phyloP scores from a whole-genome alignment of 1,140 invertebrate species.

The Cotesia glomerata region DNA sequence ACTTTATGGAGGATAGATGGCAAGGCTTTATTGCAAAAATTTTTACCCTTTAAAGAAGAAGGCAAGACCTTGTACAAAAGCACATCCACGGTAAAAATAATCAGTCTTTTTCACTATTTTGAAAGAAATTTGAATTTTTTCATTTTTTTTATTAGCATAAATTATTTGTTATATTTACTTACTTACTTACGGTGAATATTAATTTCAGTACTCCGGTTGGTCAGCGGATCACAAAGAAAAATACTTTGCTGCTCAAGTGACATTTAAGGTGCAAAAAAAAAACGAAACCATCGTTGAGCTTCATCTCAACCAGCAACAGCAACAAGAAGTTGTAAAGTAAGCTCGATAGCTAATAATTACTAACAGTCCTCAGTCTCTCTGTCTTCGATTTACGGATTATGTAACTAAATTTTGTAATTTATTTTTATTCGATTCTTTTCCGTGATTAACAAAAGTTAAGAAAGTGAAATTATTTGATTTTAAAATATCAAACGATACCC shows the following conservation, averaged over 20 bases:
- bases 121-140: slow-evolving; percentile 4
- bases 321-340: slow-evolving; percentile 55
- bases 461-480: too few relatives aligned
- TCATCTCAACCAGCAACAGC: slow-evolving; percentile 53
- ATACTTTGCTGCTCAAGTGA: slow-evolving; percentile 65
- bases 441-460: too few relatives aligned
- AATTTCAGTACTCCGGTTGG: slow-evolving; percentile 73
- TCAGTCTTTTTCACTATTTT: background rate
- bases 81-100: slow-evolving; percentile 72
- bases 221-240: slow-evolving; percentile 71
- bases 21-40: slow-evolving; percentile 79
- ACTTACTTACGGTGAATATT: slow-evolving; percentile 3
- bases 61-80: slow-evolving; percentile 76
- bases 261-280: slow-evolving; percentile 63
- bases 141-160: background rate
- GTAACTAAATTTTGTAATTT: background rate
- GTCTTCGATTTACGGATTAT: background rate
- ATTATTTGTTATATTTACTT: slow-evolving; percentile 9
- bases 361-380: background rate
- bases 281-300: slow-evolving; percentile 65
- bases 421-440: background rate
- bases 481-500: too few relatives aligned
- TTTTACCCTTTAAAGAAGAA: slow-evolving; percentile 74
- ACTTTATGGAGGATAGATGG: slow-evolving; percentile 82
- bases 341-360: slow-evolving; percentile 16